A percentile compares a stretch with the other conserved stretches of the same genome.
phyloP scores from a whole-genome alignment of 2,888 invertebrate genomes.

The Mystacides longicornis region DNA sequence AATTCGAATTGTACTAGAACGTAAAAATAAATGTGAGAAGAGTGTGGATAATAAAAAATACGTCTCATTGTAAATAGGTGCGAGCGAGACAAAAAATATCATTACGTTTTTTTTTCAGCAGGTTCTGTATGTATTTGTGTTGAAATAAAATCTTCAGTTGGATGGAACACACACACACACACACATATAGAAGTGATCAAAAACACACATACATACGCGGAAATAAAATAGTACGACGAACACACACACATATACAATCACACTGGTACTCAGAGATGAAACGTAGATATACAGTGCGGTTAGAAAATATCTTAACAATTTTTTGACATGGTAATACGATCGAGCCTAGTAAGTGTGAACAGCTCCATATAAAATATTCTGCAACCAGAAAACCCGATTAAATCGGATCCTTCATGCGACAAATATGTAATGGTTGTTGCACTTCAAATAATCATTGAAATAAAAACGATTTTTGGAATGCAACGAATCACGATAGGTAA shows the following conservation, averaged over 20 bases:
- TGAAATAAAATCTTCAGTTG: conserved; percentile 1
- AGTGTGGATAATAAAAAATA: neutral
- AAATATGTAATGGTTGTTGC: too few relatives aligned
- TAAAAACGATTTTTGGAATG: too few relatives aligned
- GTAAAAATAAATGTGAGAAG: neutral
- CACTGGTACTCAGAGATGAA: neutral
- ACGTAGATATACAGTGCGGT: conserved; percentile 11
- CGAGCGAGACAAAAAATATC: neutral
- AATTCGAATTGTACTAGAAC: neutral
- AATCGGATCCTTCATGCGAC: too few relatives aligned
- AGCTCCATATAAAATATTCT: too few relatives aligned
- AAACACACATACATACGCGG: conserved; percentile 1
- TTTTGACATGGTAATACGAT: too few relatives aligned
- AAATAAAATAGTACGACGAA: conserved; percentile 1
- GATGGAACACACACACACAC: neutral
- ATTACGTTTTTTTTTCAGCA: neutral
- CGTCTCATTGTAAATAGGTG: too few relatives aligned
- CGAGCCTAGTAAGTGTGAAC: too few relatives aligned
- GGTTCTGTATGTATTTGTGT: conserved; percentile 1
- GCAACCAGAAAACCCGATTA: too few relatives aligned
- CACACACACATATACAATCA: conserved; percentile 3
- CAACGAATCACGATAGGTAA: too few relatives aligned
- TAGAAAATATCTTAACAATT: neutral
- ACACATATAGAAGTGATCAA: neutral
- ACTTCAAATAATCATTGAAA: too few relatives aligned